These are phyloP conservation scores for Gymnoscelis rufifasciata DNA, from an alignment of 2,888 invertebrate species.

Conservation along the genomic window DNA sequence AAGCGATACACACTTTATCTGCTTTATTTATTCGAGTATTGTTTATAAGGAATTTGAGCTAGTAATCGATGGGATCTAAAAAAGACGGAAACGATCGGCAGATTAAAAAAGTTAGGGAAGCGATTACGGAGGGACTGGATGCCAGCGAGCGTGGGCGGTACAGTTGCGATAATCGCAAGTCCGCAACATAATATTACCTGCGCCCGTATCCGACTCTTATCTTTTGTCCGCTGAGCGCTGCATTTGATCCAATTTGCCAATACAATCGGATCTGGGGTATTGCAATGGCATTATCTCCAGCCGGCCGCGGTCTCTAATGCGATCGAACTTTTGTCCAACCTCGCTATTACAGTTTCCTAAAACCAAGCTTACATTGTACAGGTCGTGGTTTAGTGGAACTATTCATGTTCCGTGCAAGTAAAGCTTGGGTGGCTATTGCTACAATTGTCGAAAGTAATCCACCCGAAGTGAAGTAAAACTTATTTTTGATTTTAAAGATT, in stretches of 20 bases:
- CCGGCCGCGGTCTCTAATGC: constrained; percentile 63
- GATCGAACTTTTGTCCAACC: constrained; percentile 57
- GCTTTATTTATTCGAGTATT: constrained; percentile 20
- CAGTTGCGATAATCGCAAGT: constrained; percentile 39
- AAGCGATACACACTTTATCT: constrained; percentile 35
- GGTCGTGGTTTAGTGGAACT: constrained; percentile 14
- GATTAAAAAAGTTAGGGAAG: constrained; percentile 46
- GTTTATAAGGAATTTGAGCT: constrained; percentile 35
- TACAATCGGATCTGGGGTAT: constrained; percentile 76
- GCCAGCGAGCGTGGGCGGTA: constrained; percentile 39
- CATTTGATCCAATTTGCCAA: constrained; percentile 80
- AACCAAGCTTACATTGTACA: constrained; percentile 25
- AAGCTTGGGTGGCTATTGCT: too few relatives aligned
- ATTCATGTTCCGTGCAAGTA: too few relatives aligned
- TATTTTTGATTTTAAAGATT: too few relatives aligned
- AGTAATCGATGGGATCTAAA: constrained; percentile 42
- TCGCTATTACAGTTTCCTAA: constrained; percentile 32
- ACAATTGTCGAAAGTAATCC: too few relatives aligned
- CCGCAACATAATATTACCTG: constrained; percentile 63
- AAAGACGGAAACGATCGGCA: constrained; percentile 42
- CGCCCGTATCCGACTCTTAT: constrained; percentile 65
- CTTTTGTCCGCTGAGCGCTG: constrained; percentile 74
- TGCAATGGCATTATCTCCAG: constrained; percentile 75
- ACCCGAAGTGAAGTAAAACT: too few relatives aligned
- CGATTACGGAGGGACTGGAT: constrained; percentile 48